phyloP scores from a whole-genome alignment of 2,797 vertebrate genomes.

The Discoglossus pictus region DNA sequence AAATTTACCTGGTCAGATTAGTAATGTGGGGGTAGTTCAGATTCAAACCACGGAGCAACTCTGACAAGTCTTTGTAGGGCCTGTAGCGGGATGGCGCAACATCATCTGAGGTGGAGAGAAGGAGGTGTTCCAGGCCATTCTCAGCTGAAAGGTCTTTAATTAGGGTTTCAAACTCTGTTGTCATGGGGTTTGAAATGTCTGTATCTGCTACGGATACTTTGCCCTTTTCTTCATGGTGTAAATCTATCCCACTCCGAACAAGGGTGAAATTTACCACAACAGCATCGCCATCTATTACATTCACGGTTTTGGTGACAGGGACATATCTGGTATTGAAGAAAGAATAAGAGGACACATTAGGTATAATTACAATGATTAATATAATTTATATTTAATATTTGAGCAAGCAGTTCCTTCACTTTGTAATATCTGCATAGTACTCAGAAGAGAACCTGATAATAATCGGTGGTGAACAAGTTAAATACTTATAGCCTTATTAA shows the following conservation, averaged over 20 bases:
- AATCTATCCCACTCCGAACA: slow-evolving; percentile 60
- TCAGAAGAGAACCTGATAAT: too few species aligned
- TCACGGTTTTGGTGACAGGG: slow-evolving; percentile 76
- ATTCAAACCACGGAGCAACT: slow-evolving; percentile 80
- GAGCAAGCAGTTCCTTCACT: too few species aligned
- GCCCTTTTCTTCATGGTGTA: slow-evolving; percentile 62
- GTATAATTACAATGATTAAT: too few species aligned
- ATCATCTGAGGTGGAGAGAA: slow-evolving; percentile 74
- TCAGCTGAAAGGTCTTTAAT: slow-evolving; percentile 89
- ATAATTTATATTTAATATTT: too few species aligned
- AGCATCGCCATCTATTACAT: slow-evolving; percentile 72
- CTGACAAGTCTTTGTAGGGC: slow-evolving; percentile 82
- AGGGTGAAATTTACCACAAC: slow-evolving; percentile 88
- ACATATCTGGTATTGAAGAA: slow-evolving; percentile 73
- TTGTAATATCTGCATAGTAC: too few species aligned
- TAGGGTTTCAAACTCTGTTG: slow-evolving; percentile 81
- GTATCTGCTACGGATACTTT: slow-evolving; percentile 58
- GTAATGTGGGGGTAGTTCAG: slow-evolving; percentile 92
- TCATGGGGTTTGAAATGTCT: slow-evolving; percentile 68
- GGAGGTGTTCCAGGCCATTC: slow-evolving; percentile 80
- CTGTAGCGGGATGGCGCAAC: slow-evolving; percentile 82
- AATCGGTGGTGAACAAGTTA: too few species aligned
- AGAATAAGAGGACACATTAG: not conserved
- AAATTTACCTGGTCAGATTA: slow-evolving; percentile 72
- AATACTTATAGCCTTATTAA: too few species aligned